Evolutionary conservation across 2,888 invertebrate species (phyloP).

Genomic region (Amphipoea lucens): DNA sequence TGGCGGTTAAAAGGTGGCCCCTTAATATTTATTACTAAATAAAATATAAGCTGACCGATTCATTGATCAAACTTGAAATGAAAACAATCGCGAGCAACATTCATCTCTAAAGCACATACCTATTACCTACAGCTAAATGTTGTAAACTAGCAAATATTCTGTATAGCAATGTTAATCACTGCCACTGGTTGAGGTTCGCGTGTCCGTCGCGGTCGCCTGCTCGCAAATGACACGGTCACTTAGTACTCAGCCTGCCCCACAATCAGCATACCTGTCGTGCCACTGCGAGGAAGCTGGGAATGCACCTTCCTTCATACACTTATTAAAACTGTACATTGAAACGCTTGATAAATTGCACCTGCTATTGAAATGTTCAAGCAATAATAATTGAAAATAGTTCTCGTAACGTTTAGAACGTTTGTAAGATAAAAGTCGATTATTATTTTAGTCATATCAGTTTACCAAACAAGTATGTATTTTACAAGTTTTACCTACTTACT

Average conservation of each 20-base stretch:
- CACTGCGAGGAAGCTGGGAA: slow-evolving; percentile 21
- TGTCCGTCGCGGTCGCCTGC: slow-evolving; percentile 51
- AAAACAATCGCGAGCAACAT: slow-evolving; percentile 21
- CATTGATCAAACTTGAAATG: slow-evolving; percentile 25
- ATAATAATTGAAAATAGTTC: not conserved
- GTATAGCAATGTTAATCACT: slow-evolving; percentile 19
- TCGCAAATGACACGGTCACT: slow-evolving; percentile 51
- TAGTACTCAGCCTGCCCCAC: slow-evolving; percentile 18
- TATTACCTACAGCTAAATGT: slow-evolving; percentile 1
- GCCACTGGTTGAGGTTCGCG: slow-evolving; percentile 34
- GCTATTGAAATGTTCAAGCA: slow-evolving; percentile 39
- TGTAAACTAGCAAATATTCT: slow-evolving; percentile 31
- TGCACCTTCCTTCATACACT: slow-evolving; percentile 12
- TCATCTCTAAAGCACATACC: slow-evolving; percentile 10
- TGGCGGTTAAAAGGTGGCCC: slow-evolving; percentile 40
- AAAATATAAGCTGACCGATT: slow-evolving; percentile 15
- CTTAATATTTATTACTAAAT: slow-evolving; percentile 21
- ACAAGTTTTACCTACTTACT: not conserved
- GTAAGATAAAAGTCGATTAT: slow-evolving; percentile 12
- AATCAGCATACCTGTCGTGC: slow-evolving; percentile 33
- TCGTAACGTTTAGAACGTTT: slow-evolving; percentile 38
- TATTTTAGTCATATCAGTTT: slow-evolving; percentile 35
- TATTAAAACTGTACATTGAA: slow-evolving; percentile 21
- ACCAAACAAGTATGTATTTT: slow-evolving; percentile 4
- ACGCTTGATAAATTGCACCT: slow-evolving; percentile 36